A percentile compares a stretch with the other conserved stretches of the same genome.
phyloP scores from a whole-genome alignment of 2,888 invertebrate species.

The Limenitis camilla region DNA sequence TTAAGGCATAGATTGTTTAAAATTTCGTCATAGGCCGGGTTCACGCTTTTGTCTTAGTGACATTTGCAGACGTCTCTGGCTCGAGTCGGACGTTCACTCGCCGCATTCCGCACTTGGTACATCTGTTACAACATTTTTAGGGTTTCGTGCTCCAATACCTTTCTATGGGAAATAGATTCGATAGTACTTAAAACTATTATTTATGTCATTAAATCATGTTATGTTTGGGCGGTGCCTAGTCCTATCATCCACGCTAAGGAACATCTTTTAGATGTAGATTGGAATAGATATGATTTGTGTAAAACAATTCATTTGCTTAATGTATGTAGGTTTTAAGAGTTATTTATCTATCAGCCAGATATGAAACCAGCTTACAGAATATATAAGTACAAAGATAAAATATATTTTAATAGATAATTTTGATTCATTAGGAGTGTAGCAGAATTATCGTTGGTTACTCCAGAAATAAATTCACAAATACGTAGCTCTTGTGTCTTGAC shows the following conservation, averaged over 20 bases:
- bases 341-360: no score
- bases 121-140: conserved; percentile 15
- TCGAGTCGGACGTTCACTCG: conserved; percentile 54
- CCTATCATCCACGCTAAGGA: no score
- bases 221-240: no score
- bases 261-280: no score
- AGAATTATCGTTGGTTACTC: conserved; percentile 8
- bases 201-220: no score
- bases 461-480: conserved; percentile 40
- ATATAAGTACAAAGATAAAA: no score
- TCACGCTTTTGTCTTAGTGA: conserved; percentile 57
- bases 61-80: conserved; percentile 41
- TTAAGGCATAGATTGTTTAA: not conserved
- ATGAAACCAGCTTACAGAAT: no score
- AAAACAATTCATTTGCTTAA: no score
- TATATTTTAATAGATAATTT: no score
- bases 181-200: no score
- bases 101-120: conserved; percentile 48
- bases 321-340: no score
- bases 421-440: not conserved
- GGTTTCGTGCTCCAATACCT: not conserved
- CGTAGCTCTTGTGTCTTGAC: conserved; percentile 56
- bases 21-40: conserved; percentile 29
- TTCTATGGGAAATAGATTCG: not conserved
- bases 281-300: no score